Evolutionary conservation across 2,113 vertebrate genomes (phyloP).

Genomic region (Oreotragus oreotragus): DNA sequence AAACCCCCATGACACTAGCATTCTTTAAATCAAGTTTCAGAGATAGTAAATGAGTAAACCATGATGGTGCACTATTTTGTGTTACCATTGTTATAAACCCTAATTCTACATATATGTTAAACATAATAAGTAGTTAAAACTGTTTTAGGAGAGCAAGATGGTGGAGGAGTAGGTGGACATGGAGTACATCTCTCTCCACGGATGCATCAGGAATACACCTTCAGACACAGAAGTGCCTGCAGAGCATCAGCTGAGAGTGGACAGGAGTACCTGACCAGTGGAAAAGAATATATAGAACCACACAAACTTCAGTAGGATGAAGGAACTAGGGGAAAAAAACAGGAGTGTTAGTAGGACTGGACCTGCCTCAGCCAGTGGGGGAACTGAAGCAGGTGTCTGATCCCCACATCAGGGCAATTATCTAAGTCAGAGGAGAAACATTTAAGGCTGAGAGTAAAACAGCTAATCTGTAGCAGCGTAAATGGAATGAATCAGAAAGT

Average conservation of each 20-base stretch:
- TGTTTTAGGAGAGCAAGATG: not conserved
- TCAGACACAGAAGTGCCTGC: not conserved
- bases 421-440: not conserved
- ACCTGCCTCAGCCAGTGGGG: rapidly evolving
- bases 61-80: not conserved
- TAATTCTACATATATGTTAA: not conserved
- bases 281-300: not conserved
- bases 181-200: not conserved
- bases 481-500: not conserved
- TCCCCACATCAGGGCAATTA: not conserved
- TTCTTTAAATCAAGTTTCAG: constrained; percentile 1
- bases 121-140: not conserved
- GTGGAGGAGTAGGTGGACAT: not conserved
- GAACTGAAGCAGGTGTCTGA: not conserved
- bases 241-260: not conserved
- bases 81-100: not conserved
- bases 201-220: not conserved
- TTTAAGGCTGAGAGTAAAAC: not conserved
- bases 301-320: not conserved
- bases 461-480: not conserved
- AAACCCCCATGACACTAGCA: not conserved
- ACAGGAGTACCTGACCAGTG: not conserved
- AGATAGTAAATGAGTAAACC: not conserved
- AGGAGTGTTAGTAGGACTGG: not conserved
- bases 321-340: not conserved